Evolutionary conservation across 2,888 invertebrate genomes (phyloP).

Genomic region (Beris chalybata): DNA sequence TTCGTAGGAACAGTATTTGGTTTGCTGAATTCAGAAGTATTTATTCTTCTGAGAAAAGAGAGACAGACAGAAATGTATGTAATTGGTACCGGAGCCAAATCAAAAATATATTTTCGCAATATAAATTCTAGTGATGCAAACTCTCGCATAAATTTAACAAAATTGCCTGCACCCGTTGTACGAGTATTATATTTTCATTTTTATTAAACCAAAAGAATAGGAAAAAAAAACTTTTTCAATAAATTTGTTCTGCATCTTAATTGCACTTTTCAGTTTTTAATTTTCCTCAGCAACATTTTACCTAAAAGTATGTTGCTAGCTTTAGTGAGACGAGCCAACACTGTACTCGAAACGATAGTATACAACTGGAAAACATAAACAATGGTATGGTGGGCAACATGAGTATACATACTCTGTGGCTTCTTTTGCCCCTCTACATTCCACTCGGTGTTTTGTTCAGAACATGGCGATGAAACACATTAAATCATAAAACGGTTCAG

Average conservation of each 20-base stretch:
- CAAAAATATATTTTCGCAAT: no score
- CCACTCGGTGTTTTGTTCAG: not conserved
- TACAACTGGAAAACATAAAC: slow-evolving; percentile 6
- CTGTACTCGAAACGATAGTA: not conserved
- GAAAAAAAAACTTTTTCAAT: slow-evolving; percentile 40
- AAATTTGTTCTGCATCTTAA: slow-evolving; percentile 43
- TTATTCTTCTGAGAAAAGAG: no score
- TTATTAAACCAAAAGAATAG: not conserved
- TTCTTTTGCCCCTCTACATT: not conserved
- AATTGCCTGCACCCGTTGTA: not conserved
- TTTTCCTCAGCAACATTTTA: slow-evolving; percentile 41
- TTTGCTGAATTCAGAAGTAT: no score
- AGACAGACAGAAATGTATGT: no score
- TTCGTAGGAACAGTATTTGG: no score
- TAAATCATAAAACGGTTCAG: slow-evolving; percentile 13
- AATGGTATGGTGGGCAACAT: not conserved
- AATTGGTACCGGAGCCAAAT: no score
- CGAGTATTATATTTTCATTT: not conserved
- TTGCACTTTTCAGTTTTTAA: slow-evolving; percentile 43
- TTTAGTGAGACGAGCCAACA: not conserved
- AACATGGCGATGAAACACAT: slow-evolving; percentile 7
- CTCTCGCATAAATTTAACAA: not conserved
- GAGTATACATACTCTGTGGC: not conserved
- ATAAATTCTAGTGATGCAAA: no score
- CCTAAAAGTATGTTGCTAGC: slow-evolving; percentile 40